Percentiles rank a stretch among this genome's conserved stretches.
Evolutionary conservation across 2,113 vertebrate genomes (phyloP).

Genomic region (Piaya cayana): DNA sequence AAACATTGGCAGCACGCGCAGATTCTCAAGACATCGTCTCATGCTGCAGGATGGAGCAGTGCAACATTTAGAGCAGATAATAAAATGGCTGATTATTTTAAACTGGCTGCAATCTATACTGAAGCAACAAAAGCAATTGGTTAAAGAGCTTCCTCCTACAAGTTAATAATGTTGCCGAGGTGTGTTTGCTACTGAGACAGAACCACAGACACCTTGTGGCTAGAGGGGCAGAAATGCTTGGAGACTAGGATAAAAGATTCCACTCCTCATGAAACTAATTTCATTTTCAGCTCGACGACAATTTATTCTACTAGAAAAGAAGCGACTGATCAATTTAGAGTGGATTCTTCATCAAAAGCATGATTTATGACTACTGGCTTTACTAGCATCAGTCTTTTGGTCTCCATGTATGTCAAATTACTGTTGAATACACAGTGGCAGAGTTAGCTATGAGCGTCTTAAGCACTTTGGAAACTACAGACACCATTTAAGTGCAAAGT

Average conservation of each 20-base stretch:
- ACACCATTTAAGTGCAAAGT: background rate
- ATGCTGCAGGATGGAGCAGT: background rate
- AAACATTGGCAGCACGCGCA: background rate
- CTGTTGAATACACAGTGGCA: background rate
- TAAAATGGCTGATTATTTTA: background rate
- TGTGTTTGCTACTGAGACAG: background rate
- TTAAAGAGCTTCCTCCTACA: background rate
- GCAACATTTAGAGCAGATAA: background rate
- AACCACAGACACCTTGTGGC: background rate
- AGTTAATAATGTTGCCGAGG: background rate
- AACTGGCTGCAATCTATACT: background rate
- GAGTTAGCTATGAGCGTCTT: background rate
- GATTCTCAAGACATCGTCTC: background rate
- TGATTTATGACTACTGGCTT: background rate
- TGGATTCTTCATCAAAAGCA: background rate
- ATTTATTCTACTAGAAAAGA: background rate
- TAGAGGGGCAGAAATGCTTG: background rate
- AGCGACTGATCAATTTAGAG: background rate
- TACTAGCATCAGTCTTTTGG: background rate
- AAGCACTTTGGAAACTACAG: background rate
- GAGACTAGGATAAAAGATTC: background rate
- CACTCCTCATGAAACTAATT: background rate
- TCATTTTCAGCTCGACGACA: background rate
- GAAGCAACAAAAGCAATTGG: background rate
- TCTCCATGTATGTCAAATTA: background rate